Base-by-base conservation (phyloP, 2,888 invertebrate genomes). In the Emmelina monodactyla region DNA sequence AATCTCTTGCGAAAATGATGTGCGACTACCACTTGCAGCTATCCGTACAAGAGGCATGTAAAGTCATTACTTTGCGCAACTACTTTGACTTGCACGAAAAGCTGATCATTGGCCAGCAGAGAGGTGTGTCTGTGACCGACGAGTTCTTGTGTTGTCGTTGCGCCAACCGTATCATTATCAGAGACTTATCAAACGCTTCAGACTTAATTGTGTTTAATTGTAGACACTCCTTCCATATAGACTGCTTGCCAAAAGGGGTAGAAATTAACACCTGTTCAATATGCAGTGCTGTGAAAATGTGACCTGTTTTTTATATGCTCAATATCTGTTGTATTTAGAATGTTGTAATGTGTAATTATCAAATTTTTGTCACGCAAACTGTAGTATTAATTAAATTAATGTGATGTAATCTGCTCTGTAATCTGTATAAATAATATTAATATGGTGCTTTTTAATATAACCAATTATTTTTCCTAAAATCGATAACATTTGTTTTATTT, bases 11-110 rank as follows among this genome's bases (percentile, higher is more conserved):
- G 1, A 96, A 95, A 76, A 94, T 98, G 87, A 85, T 98, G 72
- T 90, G 92, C 51, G 98, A 98, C 63, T 97, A 94, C 65, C 93
- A 92, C 57, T 82, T 97, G 39, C 96, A 97, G 85, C 88, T 94
- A 16, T 91, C 94, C 1, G 88, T 95, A 14, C 90, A 94, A 63
- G 91, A 94, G 63, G 93, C 93, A 1, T 94, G 93, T 63, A 90
- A 92, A 54, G 88, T 91, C 55, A 94, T 97, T 41, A 84, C 97
- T n/a, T 85, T 93, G 1, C 85, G 88, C 2, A 96, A 97, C 73
- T 94, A 94, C 64, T 94, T 93, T 53, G 88, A 91, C 55, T 73
- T 94, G 31, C 90, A 95, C 56, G 87, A 92, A 48, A 90, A 90
- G 58, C 70, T 94, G 29, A 88, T 94, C 1, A 73, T 83, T 14